Percentiles rank a stretch among this genome's conserved stretches.
Conservation (phyloP, 30 jellyfish, hydroid and myxozoan species). For the Cassiopea andromeda region DNA sequence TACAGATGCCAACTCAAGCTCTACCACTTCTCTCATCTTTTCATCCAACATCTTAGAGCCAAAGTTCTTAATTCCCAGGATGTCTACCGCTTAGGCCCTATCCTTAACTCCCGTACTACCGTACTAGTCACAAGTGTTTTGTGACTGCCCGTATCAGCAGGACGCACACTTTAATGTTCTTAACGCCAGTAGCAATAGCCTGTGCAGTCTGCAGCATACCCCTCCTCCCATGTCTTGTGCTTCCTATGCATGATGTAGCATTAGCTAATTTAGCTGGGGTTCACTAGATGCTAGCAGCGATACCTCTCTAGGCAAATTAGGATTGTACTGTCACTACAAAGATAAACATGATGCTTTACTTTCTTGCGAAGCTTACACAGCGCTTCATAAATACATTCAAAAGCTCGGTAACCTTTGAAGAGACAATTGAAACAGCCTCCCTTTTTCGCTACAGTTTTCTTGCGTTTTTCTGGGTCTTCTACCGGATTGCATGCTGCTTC, state of each 20-base stretch:
- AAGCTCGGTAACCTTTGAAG: constrained; percentile 61
- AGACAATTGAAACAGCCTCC: constrained; percentile 26
- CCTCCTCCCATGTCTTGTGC: constrained; percentile 41
- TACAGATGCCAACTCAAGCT: constrained; percentile 9
- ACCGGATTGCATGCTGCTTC: constrained; percentile 28
- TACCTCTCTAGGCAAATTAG: neutral
- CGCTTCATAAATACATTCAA: neutral
- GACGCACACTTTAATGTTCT: constrained; percentile 26
- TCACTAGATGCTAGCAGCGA: neutral
- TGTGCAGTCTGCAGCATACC: constrained; percentile 69
- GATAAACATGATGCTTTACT: constrained; percentile 56
- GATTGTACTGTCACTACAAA: constrained; percentile 14
- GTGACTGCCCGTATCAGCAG: constrained; percentile 56
- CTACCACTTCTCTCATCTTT: constrained; percentile 51
- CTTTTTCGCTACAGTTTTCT: constrained; percentile 38
- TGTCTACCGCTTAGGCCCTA: constrained; percentile 22
- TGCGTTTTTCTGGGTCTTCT: constrained; percentile 20
- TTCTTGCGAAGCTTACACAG: constrained; percentile 25
- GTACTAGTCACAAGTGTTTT: constrained; percentile 21
- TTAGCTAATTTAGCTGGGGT: constrained; percentile 4
- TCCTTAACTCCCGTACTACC: neutral
- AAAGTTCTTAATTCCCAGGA: constrained; percentile 39
- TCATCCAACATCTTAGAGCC: constrained; percentile 39
- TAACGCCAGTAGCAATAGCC: constrained; percentile 23
- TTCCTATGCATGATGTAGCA: constrained; percentile 47